These are phyloP conservation scores for Helogale parvula DNA, from an alignment of 2,113 vertebrate species.

Conservation along the genomic window DNA sequence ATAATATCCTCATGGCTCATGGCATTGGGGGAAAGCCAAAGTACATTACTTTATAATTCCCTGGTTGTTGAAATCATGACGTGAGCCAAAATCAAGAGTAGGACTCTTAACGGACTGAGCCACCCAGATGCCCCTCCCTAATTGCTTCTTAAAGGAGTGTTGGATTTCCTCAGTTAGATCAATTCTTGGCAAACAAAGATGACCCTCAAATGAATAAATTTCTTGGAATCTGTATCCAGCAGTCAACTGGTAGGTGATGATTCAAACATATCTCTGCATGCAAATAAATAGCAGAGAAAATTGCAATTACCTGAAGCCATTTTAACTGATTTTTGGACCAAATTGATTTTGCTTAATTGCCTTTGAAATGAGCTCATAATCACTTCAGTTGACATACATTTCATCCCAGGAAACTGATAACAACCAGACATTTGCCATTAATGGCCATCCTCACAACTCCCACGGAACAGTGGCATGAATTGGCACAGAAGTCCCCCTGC, in stretches of 20 bases:
- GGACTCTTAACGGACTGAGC: no score
- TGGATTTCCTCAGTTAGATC: not conserved
- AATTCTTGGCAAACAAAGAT: not conserved
- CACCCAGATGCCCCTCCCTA: no score
- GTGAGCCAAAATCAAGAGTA: no score
- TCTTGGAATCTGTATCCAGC: not conserved
- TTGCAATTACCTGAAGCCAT: not conserved
- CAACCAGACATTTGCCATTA: not conserved
- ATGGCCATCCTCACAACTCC: not conserved
- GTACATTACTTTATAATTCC: not conserved
- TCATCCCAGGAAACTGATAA: not conserved
- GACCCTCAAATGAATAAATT: not conserved
- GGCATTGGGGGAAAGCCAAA: not conserved
- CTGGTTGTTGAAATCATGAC: not conserved
- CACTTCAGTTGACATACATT: not conserved
- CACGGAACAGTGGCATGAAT: not conserved
- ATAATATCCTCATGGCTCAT: not conserved
- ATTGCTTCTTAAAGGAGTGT: not conserved
- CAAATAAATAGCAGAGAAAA: constrained; percentile 24
- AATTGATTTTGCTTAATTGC: not conserved
- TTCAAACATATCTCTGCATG: not conserved
- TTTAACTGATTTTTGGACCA: not conserved
- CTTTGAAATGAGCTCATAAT: not conserved
- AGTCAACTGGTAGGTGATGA: not conserved
- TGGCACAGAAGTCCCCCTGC: not conserved